A percentile compares a stretch with the other conserved stretches of the same genome.
These are phyloP conservation scores for Latrodectus geometricus DNA, from an alignment of 1,140 invertebrate species.

Conservation along the genomic window DNA sequence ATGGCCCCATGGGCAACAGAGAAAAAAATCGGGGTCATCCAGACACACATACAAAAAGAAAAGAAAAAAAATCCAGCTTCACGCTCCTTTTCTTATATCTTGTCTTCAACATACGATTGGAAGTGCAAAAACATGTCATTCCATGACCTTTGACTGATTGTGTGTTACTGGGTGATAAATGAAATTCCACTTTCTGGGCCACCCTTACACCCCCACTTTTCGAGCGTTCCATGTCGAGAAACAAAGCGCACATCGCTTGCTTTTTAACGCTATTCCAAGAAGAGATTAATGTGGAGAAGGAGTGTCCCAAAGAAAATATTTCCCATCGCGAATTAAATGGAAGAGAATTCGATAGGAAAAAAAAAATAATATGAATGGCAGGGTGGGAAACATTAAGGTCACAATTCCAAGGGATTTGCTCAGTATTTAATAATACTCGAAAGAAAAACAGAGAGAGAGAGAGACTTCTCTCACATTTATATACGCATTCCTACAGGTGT, in stretches of 20 bases:
- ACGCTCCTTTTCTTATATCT: conserved; percentile 41
- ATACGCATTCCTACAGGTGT: too few species aligned
- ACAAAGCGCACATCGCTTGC: background rate
- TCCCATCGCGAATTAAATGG: too few species aligned
- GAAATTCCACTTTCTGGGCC: background rate
- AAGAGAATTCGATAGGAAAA: too few species aligned
- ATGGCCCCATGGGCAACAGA: conserved; percentile 22
- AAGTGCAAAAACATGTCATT: conserved; percentile 59
- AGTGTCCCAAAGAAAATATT: too few species aligned
- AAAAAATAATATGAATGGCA: too few species aligned
- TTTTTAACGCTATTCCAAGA: background rate
- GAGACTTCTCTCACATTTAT: too few species aligned
- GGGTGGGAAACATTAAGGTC: too few species aligned
- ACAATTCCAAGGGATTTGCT: too few species aligned
- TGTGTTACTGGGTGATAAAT: conserved; percentile 36
- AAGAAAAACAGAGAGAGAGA: too few species aligned
- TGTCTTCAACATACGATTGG: conserved; percentile 53
- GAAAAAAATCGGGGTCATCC: conserved; percentile 24
- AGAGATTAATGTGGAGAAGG: background rate
- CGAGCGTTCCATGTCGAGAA: background rate
- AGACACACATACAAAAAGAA: background rate
- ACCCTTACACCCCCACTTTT: background rate
- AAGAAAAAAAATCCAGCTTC: background rate
- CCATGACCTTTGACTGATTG: conserved; percentile 38
- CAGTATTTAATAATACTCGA: too few species aligned